Evolutionary conservation across 2,797 vertebrate genomes (phyloP), one percentile per base, ranked within the genome.

Genomic region (Heliangelus exortis): DNA sequence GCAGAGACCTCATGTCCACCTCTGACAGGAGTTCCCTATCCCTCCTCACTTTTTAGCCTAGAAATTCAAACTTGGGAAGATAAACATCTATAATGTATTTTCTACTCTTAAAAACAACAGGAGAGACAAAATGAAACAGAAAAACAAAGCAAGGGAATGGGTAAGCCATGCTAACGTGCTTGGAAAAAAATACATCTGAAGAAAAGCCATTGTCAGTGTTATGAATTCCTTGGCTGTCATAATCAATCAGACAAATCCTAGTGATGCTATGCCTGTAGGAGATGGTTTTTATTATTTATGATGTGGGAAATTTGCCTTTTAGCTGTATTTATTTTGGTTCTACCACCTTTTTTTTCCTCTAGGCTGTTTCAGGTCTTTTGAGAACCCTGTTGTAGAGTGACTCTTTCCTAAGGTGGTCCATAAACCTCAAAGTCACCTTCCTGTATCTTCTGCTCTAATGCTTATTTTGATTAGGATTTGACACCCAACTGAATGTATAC

Each of bases 261-360:
- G 41, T 75, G 86, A 85, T 48, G 68, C 11, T 89, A 51, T 16
- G 39, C 68, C 58, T 85, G 72, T 41, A 85, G 74, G 47, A 87
- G 34, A 45, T 23, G 12, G 4, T 28, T 76, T 88, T 77, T 72
- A 92, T 85, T 80, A 94, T 90, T 96, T 85, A 91, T 1, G 3
- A 75, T 53, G 54, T 23, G n/a, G 47, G 48, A 25, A 90, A 62
- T 68, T 65, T 77, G 41, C 9, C 25, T 92, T 91, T 71, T 31
- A 85, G 45, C 2, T 77, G 26, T 26, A 51, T 58, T 85, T 91
- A 34, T 50, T 93, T 80, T 81, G 76, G 54, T 66, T 41, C 54
- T 81, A 87, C 54, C 54, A 78, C 21, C 63, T n/a, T 85, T 81
- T 26, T 36, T 31, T 51, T 22, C 28, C 54, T 13, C 14, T 34